phyloP scores from a whole-genome alignment of 2,797 vertebrate genomes.

The Eleutherodactylus coqui region DNA sequence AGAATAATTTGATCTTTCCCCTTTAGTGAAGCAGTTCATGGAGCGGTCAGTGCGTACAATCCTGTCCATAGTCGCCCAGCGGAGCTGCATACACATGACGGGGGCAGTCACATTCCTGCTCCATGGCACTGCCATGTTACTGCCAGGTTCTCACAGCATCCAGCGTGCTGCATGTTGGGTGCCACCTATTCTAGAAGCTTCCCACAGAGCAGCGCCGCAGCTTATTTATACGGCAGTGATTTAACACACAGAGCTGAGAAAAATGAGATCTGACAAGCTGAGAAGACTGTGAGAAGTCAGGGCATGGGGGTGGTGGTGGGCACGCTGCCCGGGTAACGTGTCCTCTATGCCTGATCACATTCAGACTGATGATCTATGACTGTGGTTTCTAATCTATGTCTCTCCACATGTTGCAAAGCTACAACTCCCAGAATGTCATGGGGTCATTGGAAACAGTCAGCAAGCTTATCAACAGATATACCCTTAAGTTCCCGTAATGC shows the following conservation, averaged over 20 bases:
- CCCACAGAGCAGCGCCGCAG: background rate
- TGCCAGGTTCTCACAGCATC: background rate
- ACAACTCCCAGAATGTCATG: too few relatives aligned
- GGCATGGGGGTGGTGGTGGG: background rate
- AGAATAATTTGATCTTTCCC: background rate
- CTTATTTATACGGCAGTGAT: background rate
- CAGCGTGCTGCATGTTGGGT: background rate
- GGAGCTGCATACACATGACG: background rate
- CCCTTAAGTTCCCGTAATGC: too few relatives aligned
- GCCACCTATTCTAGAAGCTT: slow-evolving; percentile 14
- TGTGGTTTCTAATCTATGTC: too few relatives aligned
- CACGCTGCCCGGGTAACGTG: background rate
- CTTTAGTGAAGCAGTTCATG: background rate
- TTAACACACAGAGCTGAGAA: background rate
- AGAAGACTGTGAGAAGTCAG: background rate
- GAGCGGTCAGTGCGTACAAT: background rate
- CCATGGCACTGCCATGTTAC: slow-evolving; percentile 1
- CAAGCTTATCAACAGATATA: too few relatives aligned
- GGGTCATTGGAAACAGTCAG: too few relatives aligned
- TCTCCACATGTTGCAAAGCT: too few relatives aligned
- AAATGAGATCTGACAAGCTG: background rate
- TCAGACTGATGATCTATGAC: too few relatives aligned
- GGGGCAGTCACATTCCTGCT: background rate
- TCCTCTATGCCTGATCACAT: background rate
- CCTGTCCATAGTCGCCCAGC: background rate